These are phyloP conservation scores for Turdus rufiventris DNA, from an alignment of 2,113 vertebrate species.

Conservation along the genomic window DNA sequence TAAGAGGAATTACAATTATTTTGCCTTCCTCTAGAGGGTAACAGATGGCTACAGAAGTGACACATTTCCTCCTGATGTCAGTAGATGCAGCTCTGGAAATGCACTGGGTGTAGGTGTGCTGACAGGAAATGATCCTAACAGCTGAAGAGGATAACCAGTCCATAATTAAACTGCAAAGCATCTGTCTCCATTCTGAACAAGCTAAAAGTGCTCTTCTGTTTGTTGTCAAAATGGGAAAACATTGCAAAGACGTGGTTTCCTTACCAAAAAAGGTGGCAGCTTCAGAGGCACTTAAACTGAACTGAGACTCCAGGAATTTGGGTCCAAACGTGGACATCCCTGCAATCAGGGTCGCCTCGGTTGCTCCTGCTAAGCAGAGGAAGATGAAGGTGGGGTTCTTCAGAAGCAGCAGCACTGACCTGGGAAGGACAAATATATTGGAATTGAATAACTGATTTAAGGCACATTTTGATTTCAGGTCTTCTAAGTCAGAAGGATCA, in stretches of 20 bases:
- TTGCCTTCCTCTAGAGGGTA: conserved; percentile 36
- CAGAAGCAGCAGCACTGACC: conserved; percentile 85
- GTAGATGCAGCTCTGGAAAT: not conserved
- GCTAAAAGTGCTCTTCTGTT: not conserved
- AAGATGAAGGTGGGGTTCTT: conserved; percentile 92
- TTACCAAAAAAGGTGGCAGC: conserved; percentile 93
- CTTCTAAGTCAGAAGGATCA: not conserved
- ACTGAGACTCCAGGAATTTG: conserved; percentile 94
- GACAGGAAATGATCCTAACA: not conserved
- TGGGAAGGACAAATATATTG: not conserved
- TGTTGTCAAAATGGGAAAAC: not conserved
- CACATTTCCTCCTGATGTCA: not conserved
- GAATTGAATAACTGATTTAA: not conserved
- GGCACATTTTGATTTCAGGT: not conserved
- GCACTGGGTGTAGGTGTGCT: not conserved
- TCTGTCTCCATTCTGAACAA: not conserved
- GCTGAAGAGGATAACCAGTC: not conserved
- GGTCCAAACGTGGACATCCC: conserved; percentile 96
- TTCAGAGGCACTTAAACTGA: conserved; percentile 90
- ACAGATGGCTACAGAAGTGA: conserved; percentile 3
- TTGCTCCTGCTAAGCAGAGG: conserved; percentile 90
- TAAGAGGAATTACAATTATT: not conserved
- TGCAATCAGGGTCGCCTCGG: conserved; percentile 88
- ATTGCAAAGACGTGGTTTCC: not conserved
- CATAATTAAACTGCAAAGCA: not conserved